Evolutionary conservation across 2,888 invertebrate genomes (phyloP), one percentile per base, ranked within the genome.

Genomic region (Epirrhoe alternata): DNA sequence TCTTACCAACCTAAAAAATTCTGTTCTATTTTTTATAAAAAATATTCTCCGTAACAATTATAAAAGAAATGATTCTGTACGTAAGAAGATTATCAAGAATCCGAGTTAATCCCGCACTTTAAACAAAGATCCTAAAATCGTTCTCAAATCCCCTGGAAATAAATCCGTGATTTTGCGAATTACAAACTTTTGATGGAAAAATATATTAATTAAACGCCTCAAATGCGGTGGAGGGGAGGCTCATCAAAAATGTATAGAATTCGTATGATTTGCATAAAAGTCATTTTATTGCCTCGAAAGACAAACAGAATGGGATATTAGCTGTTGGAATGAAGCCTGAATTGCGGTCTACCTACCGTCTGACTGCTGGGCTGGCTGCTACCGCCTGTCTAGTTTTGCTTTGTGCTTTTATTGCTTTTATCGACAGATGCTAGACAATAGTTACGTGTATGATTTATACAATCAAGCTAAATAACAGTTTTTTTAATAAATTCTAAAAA

Each of bases 161-260:
- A 80, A 83, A 81, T 81, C 78, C 72, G 69, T 74, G 76, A 78
- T 79, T 82, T 78, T 76, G 77, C 78, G 84, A 84, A 84, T 84
- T 83, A 79, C 78, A 80, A 89, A 88, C 79, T 86, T 88, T 86
- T 88, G 86, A 90, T 88, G 87, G 89, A 86, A 90, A 88, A 92
- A 90, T 87, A 80, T 89, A 90, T 89, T 91, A 92, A 92, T 92
- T 92, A 92, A 92, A 86, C 84, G 80, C 74, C 74, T 83, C 81
- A 84, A 83, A 90, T 87, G 85, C 89, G 81, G 75, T 80, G 82
- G 70, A 82, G 76, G 70, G 68, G 79, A 72, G 81, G 84, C 92
- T 93, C 92, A 93, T 93, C 92, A 92, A 92, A 93, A 92, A 93
- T 93, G 92, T 93, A 93, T 93, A 90, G 92, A 93, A 93, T 92